phyloP scores from a whole-genome alignment of 2,888 invertebrate species.

The Miltochrista miniata region DNA sequence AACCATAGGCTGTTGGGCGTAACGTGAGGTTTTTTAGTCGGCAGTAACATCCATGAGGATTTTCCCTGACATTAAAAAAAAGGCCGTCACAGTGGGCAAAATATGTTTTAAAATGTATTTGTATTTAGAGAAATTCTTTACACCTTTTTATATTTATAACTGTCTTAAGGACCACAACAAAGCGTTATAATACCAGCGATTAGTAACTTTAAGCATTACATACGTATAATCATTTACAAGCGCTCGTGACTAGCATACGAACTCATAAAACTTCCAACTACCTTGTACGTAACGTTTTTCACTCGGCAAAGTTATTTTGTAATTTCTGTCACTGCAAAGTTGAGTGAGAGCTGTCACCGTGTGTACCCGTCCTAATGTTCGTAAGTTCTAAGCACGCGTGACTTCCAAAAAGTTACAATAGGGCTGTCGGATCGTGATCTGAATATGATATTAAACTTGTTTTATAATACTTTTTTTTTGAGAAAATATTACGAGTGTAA shows the following conservation, averaged over 20 bases:
- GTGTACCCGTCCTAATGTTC: constrained; percentile 18
- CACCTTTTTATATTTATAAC: too few species aligned
- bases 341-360: constrained; percentile 10
- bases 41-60: too few species aligned
- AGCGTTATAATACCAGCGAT: too few species aligned
- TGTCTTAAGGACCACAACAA: too few species aligned
- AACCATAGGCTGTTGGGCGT: too few species aligned
- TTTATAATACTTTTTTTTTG: too few species aligned
- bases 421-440: constrained; percentile 16
- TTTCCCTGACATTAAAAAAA: too few species aligned
- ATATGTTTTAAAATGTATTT: too few species aligned
- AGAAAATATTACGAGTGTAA: too few species aligned
- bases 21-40: too few species aligned
- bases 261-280: constrained; percentile 4
- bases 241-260: constrained; percentile 4
- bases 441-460: constrained; percentile 2
- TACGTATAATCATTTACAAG: background rate
- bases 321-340: constrained; percentile 16
- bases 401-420: constrained; percentile 23
- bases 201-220: background rate
- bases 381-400: constrained; percentile 22
- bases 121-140: too few species aligned
- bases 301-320: constrained; percentile 20
- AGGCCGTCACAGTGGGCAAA: too few species aligned
- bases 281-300: constrained; percentile 16